phyloP scores from a whole-genome alignment of 2,888 invertebrate genomes.

The Xylota segnis region DNA sequence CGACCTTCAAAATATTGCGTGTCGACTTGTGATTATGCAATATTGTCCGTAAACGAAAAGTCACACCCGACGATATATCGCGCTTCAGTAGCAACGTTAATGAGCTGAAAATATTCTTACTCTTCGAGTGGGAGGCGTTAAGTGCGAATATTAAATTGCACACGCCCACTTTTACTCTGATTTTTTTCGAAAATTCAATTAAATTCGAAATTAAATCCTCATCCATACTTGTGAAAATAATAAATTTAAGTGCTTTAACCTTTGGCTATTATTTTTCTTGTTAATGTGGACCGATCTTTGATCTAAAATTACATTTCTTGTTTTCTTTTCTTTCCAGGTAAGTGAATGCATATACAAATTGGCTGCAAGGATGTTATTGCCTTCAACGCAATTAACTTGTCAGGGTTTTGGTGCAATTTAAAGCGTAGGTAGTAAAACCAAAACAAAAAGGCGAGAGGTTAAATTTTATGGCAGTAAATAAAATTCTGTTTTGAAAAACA shows the following conservation, averaged over 20 bases:
- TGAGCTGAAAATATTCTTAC: background rate
- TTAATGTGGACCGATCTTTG: background rate
- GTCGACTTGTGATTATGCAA: no score
- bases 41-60: no score
- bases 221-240: background rate
- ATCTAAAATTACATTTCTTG: constrained; percentile 4
- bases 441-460: background rate
- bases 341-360: background rate
- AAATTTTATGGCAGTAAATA: background rate
- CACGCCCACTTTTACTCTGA: background rate
- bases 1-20: no score
- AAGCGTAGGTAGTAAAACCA: background rate
- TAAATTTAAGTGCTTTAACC: background rate
- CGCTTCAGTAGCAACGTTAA: background rate
- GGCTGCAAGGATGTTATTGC: constrained; percentile 1
- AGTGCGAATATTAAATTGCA: background rate
- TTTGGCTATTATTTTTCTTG: background rate
- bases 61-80: background rate
- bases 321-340: constrained; percentile 18
- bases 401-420: background rate
- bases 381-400: background rate
- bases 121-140: background rate
- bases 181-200: background rate
- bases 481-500: background rate
- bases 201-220: background rate